Evolutionary conservation across 2,113 vertebrate genomes (phyloP), one percentile per base, ranked within the genome.

Genomic region (Callipepla squamata): DNA sequence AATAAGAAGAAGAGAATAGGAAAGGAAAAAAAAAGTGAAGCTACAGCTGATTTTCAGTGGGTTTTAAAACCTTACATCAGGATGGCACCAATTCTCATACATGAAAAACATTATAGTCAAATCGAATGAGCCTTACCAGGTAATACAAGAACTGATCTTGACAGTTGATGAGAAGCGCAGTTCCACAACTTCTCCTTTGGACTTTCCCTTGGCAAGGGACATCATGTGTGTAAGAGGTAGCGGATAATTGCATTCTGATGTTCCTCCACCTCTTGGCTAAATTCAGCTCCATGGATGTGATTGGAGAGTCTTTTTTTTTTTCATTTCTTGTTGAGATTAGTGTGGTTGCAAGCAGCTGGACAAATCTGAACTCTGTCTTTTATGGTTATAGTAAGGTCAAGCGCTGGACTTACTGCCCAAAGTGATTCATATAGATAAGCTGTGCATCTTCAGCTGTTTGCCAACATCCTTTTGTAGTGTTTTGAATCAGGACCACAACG

Each of bases 401-500:
- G 5, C 0, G 0, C 13, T 63, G 38, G 22, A 72, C n/a, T 65
- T 80, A 40, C 20, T 22, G 4, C 16, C 16, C 13, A 25, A 63
- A 22, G 50, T 17, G 15, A 14, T 21, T 21, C 0, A 1, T 25
- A 4, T 22, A 25, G 32, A 45, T 6, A 40, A 78, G 13, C 2
- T 47, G 19, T 21, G 42, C 30, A 25, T 45, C 42, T 55, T 12
- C 25, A 61, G 9, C 9, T 55, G 11, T 17, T n/a, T 19, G 16
- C 14, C 40, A 38, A 0, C 13, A 1, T 9, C 15, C 2, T 1
- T 45, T 70, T 15, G 34, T 1, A 3, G 1, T n/a, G 11, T n/a
- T 74, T 82, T 48, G 18, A 11, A 22, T 14, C 42, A 32, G 40
- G 42, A 66, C 28, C 4, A 8, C 25, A 48, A 58, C 12, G 40